These are phyloP conservation scores for Drosophila cognata DNA, from an alignment of 2,888 invertebrate species.

Conservation along the genomic window DNA sequence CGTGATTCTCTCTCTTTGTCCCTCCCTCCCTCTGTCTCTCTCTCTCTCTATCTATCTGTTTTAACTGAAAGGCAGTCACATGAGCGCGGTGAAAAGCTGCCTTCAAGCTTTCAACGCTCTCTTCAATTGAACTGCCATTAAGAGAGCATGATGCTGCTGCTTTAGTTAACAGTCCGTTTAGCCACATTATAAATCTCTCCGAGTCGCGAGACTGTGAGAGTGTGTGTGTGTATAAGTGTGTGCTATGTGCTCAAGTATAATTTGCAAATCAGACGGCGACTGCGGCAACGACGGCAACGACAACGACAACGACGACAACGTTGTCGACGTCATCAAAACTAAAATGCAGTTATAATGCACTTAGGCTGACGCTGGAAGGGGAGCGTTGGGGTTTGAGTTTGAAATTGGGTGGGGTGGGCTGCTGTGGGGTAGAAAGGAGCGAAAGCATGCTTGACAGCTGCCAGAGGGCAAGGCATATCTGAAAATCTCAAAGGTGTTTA, in stretches of 20 bases:
- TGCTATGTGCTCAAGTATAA: slow-evolving; percentile 60
- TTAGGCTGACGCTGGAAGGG: slow-evolving; percentile 18
- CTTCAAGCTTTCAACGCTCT: slow-evolving; percentile 22
- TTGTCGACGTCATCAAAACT: slow-evolving; percentile 76
- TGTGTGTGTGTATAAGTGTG: slow-evolving; percentile 15
- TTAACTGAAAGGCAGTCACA: slow-evolving; percentile 46
- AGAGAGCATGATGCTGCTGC: slow-evolving; percentile 37
- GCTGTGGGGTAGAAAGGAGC: slow-evolving; percentile 14
- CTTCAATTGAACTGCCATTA: slow-evolving; percentile 38
- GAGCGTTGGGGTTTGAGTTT: neutral
- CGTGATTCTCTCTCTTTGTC: slow-evolving; percentile 17
- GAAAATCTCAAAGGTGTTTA: slow-evolving; percentile 77
- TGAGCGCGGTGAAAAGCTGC: slow-evolving; percentile 65
- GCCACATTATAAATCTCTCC: slow-evolving; percentile 51
- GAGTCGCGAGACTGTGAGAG: slow-evolving; percentile 1
- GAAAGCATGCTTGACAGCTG: slow-evolving; percentile 73
- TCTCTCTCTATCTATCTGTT: neutral
- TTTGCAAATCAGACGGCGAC: slow-evolving; percentile 71
- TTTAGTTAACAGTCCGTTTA: slow-evolving; percentile 62
- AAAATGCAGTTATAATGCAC: slow-evolving; percentile 81
- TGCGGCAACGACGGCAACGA: slow-evolving; percentile 31
- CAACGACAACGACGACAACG: slow-evolving; percentile 45
- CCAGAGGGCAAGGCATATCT: slow-evolving; percentile 75
- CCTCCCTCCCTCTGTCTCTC: neutral
- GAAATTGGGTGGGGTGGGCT: neutral